Evolutionary conservation across 2,797 vertebrate genomes (phyloP), one percentile per base, ranked within the genome.

Genomic region (Jordanella pulchra): DNA sequence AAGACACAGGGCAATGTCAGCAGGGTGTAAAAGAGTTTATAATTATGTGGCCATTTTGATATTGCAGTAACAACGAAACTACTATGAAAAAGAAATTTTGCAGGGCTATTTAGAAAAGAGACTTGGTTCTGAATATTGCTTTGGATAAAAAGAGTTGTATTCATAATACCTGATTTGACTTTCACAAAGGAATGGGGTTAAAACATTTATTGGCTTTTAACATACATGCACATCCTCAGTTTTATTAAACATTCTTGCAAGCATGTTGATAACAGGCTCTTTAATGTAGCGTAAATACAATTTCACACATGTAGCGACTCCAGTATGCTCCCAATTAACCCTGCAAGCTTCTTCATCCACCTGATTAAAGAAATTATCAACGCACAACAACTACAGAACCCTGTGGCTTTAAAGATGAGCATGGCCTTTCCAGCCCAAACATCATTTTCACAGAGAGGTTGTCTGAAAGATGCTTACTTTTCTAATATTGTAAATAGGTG

Each of bases 301-400:
- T 93, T 93, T 93, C 90, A 93, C 91, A 93, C 88, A 81, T 79
- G 75, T 74, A 89, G 85, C 81, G 67, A 87, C 87, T 87, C 80
- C 84, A 85, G 84, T 69, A 60, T 91, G 91, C 92, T 89, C 89
- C 94, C 93, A 94, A 94, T 94, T 94, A 94, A 94, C 93, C 92
- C 91, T 70, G 84, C 85, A 75, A 88, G 88, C 87, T 90, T 91
- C 84, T 85, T 83, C 87, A 79, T 93, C 87, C 90, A 93, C 91
- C 91, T 91, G 91, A 94, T 94, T 93, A 92, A 89, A 94, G 89
- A 92, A 90, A 92, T 93, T 89, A 93, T 89, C 84, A 90, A 87
- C 55, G 82, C 90, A 88, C 80, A 85, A 82, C 86, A 91, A 88
- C 89, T 90, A 89, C 76, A 76, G 44, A 68, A 83, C 76, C 80